phyloP scores from a whole-genome alignment of 1,140 invertebrate species.

The Grapholita molesta region DNA sequence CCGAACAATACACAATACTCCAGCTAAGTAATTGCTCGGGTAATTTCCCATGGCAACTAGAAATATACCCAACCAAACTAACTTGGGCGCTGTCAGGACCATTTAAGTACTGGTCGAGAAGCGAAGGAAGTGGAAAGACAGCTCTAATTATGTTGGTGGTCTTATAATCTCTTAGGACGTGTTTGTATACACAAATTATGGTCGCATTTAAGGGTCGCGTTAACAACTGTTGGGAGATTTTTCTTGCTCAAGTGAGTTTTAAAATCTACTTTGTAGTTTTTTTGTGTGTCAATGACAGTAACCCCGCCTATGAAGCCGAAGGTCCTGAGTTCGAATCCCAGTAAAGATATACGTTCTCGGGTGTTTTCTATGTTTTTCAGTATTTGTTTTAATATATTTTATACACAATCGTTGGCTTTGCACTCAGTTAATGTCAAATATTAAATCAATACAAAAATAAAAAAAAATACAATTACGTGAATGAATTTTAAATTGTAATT shows the following conservation, averaged over 20 bases:
- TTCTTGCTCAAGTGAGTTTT: too few species aligned
- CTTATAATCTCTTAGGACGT: background rate
- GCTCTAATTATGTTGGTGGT: background rate
- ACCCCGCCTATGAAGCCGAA: too few species aligned
- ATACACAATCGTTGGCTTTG: too few species aligned
- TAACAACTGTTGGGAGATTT: background rate
- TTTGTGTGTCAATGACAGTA: too few species aligned
- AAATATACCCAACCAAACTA: constrained; percentile 4
- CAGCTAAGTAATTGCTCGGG: constrained; percentile 3
- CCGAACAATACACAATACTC: constrained; percentile 4
- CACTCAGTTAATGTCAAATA: too few species aligned
- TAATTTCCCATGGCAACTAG: constrained; percentile 16
- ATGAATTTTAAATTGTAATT: background rate
- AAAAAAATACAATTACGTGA: background rate
- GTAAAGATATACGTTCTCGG: too few species aligned
- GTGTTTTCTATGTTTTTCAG: too few species aligned
- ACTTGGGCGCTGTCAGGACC: background rate
- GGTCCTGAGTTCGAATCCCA: too few species aligned
- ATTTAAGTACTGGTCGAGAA: background rate
- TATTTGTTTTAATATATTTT: too few species aligned
- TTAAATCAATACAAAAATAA: too few species aligned
- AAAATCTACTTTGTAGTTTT: too few species aligned
- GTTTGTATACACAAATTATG: background rate
- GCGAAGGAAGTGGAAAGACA: background rate
- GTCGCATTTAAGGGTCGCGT: background rate